Conservation (phyloP, 2,797 vertebrate genomes). For the Gastrophryne carolinensis region DNA sequence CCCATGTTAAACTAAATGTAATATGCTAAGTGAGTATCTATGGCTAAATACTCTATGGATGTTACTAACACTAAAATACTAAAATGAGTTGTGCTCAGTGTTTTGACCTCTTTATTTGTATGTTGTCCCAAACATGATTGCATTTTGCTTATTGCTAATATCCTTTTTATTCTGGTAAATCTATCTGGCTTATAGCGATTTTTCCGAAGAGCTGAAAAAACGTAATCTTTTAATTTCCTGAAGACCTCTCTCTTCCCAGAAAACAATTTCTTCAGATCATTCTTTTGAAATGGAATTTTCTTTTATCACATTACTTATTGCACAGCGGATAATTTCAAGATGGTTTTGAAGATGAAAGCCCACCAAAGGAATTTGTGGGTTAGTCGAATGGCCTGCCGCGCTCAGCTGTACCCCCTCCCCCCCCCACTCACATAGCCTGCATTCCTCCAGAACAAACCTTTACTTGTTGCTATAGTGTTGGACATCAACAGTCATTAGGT, state of each 20-base stretch:
- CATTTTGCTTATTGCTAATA: neutral
- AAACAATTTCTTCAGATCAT: conserved; percentile 2
- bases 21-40: too few species aligned
- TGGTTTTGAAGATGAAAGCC: conserved; percentile 61
- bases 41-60: too few species aligned
- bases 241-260: conserved; percentile 14
- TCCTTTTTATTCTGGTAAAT: neutral
- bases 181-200: neutral
- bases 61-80: too few species aligned
- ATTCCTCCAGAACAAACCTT: conserved; percentile 91
- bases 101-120: too few species aligned
- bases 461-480: conserved; percentile 86
- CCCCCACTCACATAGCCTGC: conserved; percentile 79
- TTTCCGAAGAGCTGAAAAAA: neutral
- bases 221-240: neutral
- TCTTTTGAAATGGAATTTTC: conserved; percentile 44
- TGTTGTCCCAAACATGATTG: too few species aligned
- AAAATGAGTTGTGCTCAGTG: too few species aligned
- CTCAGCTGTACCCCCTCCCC: conserved; percentile 69
- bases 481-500: conserved; percentile 73
- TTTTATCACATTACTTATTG: conserved; percentile 50
- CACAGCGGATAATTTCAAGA: conserved; percentile 54
- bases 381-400: conserved; percentile 60
- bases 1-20: too few species aligned
- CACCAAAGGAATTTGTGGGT: conserved; percentile 56